Evolutionary conservation across 2,797 vertebrate genomes (phyloP).

Genomic region (Pelobates cultripes): DNA sequence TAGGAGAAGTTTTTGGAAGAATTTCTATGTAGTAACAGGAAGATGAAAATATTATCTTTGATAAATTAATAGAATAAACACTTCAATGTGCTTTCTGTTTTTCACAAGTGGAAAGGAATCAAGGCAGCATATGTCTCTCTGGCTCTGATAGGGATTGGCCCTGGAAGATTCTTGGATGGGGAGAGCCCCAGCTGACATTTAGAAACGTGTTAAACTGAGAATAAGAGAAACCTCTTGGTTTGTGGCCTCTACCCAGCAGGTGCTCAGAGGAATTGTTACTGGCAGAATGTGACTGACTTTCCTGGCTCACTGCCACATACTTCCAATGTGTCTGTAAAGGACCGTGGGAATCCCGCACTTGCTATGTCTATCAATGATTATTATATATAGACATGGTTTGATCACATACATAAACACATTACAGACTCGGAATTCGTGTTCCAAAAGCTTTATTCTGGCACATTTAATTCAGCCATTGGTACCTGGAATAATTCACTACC

Average conservation of each 20-base stretch:
- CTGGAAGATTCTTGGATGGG: constrained; percentile 18
- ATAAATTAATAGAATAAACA: background rate
- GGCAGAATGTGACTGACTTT: constrained; percentile 19
- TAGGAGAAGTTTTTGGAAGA: background rate
- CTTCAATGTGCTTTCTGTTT: background rate
- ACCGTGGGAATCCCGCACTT: constrained; percentile 10
- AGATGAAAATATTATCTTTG: background rate
- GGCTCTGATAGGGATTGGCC: background rate
- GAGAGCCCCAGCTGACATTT: constrained; percentile 19
- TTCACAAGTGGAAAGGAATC: too few relatives aligned
- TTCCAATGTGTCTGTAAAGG: background rate
- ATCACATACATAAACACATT: background rate
- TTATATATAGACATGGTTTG: background rate
- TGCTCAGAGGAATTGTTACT: constrained; percentile 7
- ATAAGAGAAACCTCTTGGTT: background rate
- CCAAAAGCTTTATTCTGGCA: background rate
- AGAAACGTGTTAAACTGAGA: constrained; percentile 29
- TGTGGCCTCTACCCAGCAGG: constrained; percentile 42
- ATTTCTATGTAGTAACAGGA: constrained; percentile 4
- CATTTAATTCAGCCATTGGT: too few relatives aligned
- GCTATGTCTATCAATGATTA: background rate
- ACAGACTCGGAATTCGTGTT: too few relatives aligned
- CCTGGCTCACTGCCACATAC: background rate
- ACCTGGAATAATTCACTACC: too few relatives aligned
- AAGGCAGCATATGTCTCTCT: background rate